These are phyloP conservation scores for Acropora yongei DNA, from an alignment of 64 coral and sea anemone genomes.

Conservation along the genomic window DNA sequence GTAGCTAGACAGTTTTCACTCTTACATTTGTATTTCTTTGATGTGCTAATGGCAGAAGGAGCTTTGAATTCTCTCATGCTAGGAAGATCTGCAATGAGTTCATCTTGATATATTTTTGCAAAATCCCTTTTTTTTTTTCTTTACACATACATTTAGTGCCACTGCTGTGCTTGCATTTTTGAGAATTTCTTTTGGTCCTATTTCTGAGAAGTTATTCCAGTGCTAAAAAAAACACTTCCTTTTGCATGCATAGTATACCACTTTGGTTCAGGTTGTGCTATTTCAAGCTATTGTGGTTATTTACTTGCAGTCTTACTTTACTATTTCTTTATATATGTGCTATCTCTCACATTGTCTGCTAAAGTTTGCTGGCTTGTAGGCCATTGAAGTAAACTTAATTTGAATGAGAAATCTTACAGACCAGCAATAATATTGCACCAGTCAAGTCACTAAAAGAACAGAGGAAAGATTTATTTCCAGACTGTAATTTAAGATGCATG, in stretches of 20 bases:
- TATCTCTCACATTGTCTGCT: background rate
- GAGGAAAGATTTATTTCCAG: too few relatives aligned
- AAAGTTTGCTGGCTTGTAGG: background rate
- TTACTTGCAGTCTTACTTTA: background rate
- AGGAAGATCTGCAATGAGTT: background rate
- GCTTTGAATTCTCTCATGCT: background rate
- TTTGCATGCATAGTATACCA: too few relatives aligned
- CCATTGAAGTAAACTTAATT: too few relatives aligned
- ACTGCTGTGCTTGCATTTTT: background rate
- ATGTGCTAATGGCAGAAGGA: background rate
- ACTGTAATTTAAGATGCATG: background rate
- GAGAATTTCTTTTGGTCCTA: too few relatives aligned
- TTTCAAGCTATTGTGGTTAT: too few relatives aligned
- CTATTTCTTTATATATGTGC: background rate
- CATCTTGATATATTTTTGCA: background rate
- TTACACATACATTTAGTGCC: too few relatives aligned
- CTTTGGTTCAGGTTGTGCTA: too few relatives aligned
- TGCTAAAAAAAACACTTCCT: too few relatives aligned
- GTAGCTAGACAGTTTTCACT: background rate
- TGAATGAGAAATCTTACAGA: too few relatives aligned
- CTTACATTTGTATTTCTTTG: background rate
- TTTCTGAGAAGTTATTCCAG: too few relatives aligned
- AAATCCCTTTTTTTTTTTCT: background rate
- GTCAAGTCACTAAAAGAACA: too few relatives aligned
- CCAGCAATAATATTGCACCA: too few relatives aligned